phyloP scores from a whole-genome alignment of 2,888 invertebrate genomes.

The Pterostichus madidus region DNA sequence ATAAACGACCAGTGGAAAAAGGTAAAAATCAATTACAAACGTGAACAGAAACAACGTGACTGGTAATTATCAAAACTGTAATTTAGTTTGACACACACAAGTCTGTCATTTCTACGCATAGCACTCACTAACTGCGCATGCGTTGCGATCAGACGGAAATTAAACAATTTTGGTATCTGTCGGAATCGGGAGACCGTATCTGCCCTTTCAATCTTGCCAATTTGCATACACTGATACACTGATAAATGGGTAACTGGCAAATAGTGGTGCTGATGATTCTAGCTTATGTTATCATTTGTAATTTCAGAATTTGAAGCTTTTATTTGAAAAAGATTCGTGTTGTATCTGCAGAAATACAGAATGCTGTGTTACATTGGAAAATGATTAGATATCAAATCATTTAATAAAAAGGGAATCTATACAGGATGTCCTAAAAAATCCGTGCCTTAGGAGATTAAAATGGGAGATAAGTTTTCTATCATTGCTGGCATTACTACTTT shows the following conservation, averaged over 20 bases:
- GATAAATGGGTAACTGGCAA: constrained; percentile 40
- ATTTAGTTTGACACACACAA: constrained; percentile 21
- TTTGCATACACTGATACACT: constrained; percentile 50
- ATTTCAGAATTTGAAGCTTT: not conserved
- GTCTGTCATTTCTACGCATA: not conserved
- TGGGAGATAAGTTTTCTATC: too few relatives aligned
- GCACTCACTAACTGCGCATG: not conserved
- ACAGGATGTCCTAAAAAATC: too few relatives aligned
- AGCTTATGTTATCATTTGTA: not conserved
- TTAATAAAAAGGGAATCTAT: too few relatives aligned
- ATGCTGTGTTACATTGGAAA: too few relatives aligned
- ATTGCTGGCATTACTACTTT: too few relatives aligned
- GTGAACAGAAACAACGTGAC: constrained; percentile 30
- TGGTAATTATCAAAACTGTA: constrained; percentile 58
- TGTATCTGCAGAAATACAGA: not conserved
- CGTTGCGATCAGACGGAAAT: constrained; percentile 52
- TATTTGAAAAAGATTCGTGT: not conserved
- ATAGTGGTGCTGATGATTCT: not conserved
- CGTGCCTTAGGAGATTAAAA: too few relatives aligned
- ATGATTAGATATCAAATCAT: too few relatives aligned
- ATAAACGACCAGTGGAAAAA: constrained; percentile 38
- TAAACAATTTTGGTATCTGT: constrained; percentile 60
- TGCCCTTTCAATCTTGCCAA: constrained; percentile 46
- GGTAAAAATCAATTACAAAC: constrained; percentile 48
- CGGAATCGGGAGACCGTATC: constrained; percentile 32